Evolutionary conservation across 2,113 vertebrate species (phyloP).

Genomic region (Burhinus oedicnemus): DNA sequence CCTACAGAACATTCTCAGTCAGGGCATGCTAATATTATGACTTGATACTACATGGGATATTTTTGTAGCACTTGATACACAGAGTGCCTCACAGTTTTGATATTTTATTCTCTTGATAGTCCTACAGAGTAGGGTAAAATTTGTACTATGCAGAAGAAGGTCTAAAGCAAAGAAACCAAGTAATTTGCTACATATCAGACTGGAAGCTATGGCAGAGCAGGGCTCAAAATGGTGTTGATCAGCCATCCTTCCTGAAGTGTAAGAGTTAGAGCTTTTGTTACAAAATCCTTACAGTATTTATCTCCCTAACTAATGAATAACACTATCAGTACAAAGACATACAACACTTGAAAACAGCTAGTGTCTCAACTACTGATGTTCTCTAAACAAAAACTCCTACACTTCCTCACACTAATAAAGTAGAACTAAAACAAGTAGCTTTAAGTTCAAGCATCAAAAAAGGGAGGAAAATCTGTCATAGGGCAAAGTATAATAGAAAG

Average conservation of each 20-base stretch:
- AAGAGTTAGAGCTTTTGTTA: neutral
- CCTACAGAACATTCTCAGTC: conserved; percentile 11
- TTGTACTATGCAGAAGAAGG: neutral
- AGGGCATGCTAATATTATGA: conserved; percentile 27
- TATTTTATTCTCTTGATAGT: neutral
- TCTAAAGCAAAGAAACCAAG: neutral
- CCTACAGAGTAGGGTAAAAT: neutral
- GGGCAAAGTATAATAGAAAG: neutral
- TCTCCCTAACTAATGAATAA: neutral
- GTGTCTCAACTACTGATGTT: neutral
- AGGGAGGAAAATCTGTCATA: neutral
- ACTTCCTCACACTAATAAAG: neutral
- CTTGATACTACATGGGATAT: conserved; percentile 49
- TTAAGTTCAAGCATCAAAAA: neutral
- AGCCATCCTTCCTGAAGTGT: neutral
- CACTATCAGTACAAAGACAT: neutral
- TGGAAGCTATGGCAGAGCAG: neutral
- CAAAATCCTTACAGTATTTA: neutral
- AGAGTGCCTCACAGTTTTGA: neutral
- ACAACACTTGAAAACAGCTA: neutral
- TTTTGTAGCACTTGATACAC: conserved; percentile 17
- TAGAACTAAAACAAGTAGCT: neutral
- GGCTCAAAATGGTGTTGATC: neutral
- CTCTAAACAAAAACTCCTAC: neutral
- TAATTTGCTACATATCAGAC: neutral